Conservation (phyloP, 2,888 invertebrate genomes). For the Agrochola circellaris region DNA sequence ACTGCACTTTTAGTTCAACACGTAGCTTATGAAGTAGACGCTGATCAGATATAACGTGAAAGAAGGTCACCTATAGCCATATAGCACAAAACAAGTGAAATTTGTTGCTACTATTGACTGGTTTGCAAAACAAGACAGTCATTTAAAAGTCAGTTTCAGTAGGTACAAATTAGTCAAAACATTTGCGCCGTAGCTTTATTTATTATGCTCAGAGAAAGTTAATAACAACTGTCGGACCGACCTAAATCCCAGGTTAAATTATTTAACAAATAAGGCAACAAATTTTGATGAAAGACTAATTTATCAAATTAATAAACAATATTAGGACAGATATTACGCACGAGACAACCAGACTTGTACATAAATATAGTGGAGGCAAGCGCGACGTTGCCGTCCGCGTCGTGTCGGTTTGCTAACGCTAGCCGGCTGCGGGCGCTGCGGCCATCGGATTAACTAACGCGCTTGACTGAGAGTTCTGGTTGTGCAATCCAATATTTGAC, state of each 20-base stretch:
- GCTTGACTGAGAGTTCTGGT: conserved; percentile 22
- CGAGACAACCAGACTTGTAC: conserved; percentile 13
- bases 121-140: conserved; percentile 56
- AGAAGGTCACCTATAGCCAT: neutral
- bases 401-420: conserved; percentile 23
- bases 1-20: conserved; percentile 21
- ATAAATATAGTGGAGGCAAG: conserved; percentile 24
- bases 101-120: conserved; percentile 23
- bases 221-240: conserved; percentile 3
- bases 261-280: conserved; percentile 25
- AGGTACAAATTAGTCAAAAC: conserved; percentile 62
- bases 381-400: conserved; percentile 16
- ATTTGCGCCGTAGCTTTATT: conserved; percentile 60
- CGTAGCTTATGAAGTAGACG: neutral
- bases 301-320: conserved; percentile 29
- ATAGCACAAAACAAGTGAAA: conserved; percentile 6
- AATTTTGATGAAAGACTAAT: conserved; percentile 12
- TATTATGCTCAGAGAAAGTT: conserved; percentile 54
- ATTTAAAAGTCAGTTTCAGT: conserved; percentile 45
- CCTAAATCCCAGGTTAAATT: neutral
- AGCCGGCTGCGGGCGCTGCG: conserved; percentile 3
- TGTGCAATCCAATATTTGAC: conserved; percentile 19
- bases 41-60: conserved; percentile 1
- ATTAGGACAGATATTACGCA: conserved; percentile 20
- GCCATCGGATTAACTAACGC: conserved; percentile 32